phyloP scores from a whole-genome alignment of 2,888 invertebrate species.

The Agrochola circellaris region DNA sequence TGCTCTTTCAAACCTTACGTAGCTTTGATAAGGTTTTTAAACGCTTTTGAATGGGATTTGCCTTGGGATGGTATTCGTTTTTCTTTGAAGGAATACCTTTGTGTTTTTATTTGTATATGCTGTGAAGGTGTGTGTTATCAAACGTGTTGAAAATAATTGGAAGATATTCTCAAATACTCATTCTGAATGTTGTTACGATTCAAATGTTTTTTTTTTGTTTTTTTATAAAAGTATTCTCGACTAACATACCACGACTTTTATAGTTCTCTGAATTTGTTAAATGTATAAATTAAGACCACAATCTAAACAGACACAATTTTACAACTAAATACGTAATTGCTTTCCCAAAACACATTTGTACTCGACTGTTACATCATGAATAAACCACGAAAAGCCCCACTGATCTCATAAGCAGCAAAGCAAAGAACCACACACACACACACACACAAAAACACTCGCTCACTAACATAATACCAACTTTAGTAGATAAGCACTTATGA shows the following conservation, averaged over 20 bases:
- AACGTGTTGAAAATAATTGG: conserved; percentile 29
- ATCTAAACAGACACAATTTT: too few relatives aligned
- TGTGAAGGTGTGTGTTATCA: conserved; percentile 3
- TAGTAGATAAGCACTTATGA: conserved; percentile 57
- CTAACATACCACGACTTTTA: not conserved
- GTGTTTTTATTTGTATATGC: conserved; percentile 6
- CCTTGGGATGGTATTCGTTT: conserved; percentile 12
- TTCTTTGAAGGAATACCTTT: conserved; percentile 5
- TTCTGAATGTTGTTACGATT: too few relatives aligned
- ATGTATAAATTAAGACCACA: not conserved
- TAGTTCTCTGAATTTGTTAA: too few relatives aligned
- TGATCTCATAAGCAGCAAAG: conserved; percentile 30
- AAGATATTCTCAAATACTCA: not conserved
- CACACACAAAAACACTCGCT: conserved; percentile 1
- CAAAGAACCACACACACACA: conserved; percentile 19
- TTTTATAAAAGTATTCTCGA: not conserved
- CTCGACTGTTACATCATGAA: not conserved
- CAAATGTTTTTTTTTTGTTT: not conserved
- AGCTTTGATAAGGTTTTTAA: conserved; percentile 59
- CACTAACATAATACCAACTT: conserved; percentile 44
- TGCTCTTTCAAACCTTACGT: conserved; percentile 52
- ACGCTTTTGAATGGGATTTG: conserved; percentile 43
- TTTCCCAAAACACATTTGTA: not conserved
- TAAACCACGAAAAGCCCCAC: not conserved
- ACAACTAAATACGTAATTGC: not conserved